These are phyloP conservation scores for Caenorhabditis briggsae DNA, from an alignment of 1,140 invertebrate species.

Conservation along the genomic window DNA sequence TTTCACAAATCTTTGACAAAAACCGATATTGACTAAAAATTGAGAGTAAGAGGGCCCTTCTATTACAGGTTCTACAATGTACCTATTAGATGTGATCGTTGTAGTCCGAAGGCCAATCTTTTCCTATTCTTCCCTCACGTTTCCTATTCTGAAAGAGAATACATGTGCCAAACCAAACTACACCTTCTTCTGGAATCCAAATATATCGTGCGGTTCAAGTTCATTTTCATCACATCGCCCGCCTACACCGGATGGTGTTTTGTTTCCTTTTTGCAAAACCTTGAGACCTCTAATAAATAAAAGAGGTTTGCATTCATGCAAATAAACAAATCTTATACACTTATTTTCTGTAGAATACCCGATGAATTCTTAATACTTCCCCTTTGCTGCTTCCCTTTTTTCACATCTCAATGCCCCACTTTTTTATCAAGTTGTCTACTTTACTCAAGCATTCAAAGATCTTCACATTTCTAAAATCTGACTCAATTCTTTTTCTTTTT, in stretches of 20 bases:
- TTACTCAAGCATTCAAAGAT: conserved; percentile 38
- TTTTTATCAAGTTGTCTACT: conserved; percentile 34
- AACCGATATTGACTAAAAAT: too few species aligned
- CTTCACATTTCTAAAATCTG: conserved; percentile 27
- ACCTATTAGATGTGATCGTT: too few species aligned
- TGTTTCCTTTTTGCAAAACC: conserved; percentile 36
- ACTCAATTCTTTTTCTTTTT: background rate
- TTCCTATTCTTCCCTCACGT: too few species aligned
- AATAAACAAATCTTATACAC: background rate
- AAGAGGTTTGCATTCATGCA: conserved; percentile 1
- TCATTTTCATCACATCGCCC: background rate
- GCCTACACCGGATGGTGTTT: conserved; percentile 34
- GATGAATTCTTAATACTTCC: background rate
- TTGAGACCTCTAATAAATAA: background rate
- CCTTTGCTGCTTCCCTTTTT: background rate
- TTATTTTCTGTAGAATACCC: conserved; percentile 1
- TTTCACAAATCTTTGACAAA: too few species aligned
- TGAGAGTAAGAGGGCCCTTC: too few species aligned
- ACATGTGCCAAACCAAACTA: background rate
- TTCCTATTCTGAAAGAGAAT: too few species aligned
- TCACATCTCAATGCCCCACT: conserved; percentile 17
- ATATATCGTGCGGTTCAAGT: conserved; percentile 8
- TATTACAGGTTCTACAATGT: too few species aligned
- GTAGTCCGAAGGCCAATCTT: too few species aligned
- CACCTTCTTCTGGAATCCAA: background rate